phyloP scores from a whole-genome alignment of 2,888 invertebrate genomes.

The Macrophya alboannulata region DNA sequence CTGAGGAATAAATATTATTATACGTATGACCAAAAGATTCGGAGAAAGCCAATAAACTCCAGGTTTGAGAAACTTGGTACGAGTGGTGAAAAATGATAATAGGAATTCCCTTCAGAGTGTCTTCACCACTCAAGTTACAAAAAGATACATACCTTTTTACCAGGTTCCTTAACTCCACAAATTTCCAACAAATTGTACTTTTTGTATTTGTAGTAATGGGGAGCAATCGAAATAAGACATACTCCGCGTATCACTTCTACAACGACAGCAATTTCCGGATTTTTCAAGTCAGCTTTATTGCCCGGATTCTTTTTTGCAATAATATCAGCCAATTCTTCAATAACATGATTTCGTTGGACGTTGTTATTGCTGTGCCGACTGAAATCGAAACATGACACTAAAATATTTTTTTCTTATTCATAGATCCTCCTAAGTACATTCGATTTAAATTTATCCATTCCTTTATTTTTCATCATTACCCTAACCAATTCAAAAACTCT shows the following conservation, averaged over 20 bases:
- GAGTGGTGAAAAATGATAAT: not conserved
- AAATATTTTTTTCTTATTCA: not conserved
- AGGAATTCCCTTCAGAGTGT: not conserved
- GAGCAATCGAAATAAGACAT: slow-evolving; percentile 91
- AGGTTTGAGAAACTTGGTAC: not conserved
- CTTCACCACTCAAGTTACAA: not conserved
- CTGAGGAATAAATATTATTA: not conserved
- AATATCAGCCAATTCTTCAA: slow-evolving; percentile 88
- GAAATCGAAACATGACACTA: slow-evolving; percentile 55
- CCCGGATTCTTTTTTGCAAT: slow-evolving; percentile 86
- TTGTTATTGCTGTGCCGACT: slow-evolving; percentile 89
- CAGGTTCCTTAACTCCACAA: slow-evolving; percentile 66
- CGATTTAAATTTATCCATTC: not conserved
- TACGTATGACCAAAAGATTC: too few relatives aligned
- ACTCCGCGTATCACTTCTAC: slow-evolving; percentile 92
- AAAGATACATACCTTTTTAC: slow-evolving; percentile 36
- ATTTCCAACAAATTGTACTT: slow-evolving; percentile 92
- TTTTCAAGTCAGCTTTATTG: slow-evolving; percentile 90
- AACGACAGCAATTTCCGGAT: slow-evolving; percentile 89
- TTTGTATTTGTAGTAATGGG: slow-evolving; percentile 89
- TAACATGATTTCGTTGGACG: slow-evolving; percentile 87
- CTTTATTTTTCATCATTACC: not conserved
- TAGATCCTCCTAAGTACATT: slow-evolving; percentile 39
- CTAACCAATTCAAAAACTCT: not conserved
- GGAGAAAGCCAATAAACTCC: not conserved